A percentile compares a stretch with the other conserved stretches of the same genome.
phyloP scores from a whole-genome alignment of 2,797 vertebrate species.

The Glossophaga mutica region DNA sequence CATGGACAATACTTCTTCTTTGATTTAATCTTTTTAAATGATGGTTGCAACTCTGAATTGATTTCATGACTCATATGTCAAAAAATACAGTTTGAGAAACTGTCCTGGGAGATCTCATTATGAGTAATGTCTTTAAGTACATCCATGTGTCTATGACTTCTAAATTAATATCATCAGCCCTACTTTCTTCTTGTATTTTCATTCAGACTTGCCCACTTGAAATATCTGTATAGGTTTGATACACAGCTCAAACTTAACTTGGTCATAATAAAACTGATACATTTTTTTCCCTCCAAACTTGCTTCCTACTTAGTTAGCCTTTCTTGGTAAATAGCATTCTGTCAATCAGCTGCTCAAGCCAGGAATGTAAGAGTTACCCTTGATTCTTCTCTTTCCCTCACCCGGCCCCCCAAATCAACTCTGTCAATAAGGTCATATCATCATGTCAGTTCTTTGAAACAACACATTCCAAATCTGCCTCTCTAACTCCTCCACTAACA shows the following conservation, averaged over 20 bases:
- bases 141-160: background rate
- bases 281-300: background rate
- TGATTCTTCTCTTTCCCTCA: background rate
- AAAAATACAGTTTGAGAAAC: constrained; percentile 13
- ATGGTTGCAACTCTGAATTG: background rate
- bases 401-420: background rate
- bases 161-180: background rate
- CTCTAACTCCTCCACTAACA: background rate
- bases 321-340: background rate
- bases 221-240: background rate
- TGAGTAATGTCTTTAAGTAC: background rate
- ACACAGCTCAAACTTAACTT: background rate
- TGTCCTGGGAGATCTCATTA: background rate
- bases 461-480: background rate
- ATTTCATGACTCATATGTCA: background rate
- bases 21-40: constrained; percentile 1
- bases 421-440: background rate
- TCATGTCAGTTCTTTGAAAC: background rate
- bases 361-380: background rate
- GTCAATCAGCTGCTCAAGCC: background rate
- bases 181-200: background rate
- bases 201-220: background rate
- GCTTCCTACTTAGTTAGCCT: background rate
- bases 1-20: background rate
- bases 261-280: background rate